These are phyloP conservation scores for Sebastes goodei DNA, from an alignment of 2,797 vertebrate species.

Conservation along the genomic window DNA sequence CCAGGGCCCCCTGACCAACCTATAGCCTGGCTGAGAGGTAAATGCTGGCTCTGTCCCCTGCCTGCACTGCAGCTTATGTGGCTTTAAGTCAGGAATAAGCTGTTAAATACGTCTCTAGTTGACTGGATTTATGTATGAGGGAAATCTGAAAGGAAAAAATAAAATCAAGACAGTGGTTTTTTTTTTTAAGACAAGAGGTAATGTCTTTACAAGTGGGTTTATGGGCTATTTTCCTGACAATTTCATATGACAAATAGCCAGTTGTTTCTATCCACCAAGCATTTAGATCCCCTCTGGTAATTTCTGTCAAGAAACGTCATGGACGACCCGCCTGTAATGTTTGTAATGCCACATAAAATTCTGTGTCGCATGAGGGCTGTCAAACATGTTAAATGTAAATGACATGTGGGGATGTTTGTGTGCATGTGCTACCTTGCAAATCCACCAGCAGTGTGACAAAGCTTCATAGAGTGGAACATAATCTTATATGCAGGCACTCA, in stretches of 20 bases:
- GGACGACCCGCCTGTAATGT: slow-evolving; percentile 17
- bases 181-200: slow-evolving; percentile 9
- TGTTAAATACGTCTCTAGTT: slow-evolving; percentile 27
- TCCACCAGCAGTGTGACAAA: slow-evolving; percentile 28
- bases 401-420: not conserved
- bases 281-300: not conserved
- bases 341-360: slow-evolving; percentile 33
- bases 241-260: not conserved
- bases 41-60: slow-evolving; percentile 33
- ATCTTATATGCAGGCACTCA: slow-evolving; percentile 51
- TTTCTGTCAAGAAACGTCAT: not conserved
- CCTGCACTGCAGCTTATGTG: slow-evolving; percentile 21
- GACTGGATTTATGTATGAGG: slow-evolving; percentile 16
- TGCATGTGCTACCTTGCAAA: slow-evolving; percentile 21
- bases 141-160: not conserved
- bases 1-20: slow-evolving; percentile 42
- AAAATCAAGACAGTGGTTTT: not conserved
- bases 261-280: not conserved
- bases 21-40: slow-evolving; percentile 56
- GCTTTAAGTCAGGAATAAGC: slow-evolving; percentile 21
- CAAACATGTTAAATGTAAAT: slow-evolving; percentile 30
- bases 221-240: not conserved
- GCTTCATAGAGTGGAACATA: slow-evolving; percentile 47
- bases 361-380: not conserved
- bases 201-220: not conserved